Evolutionary conservation across 1,140 invertebrate genomes (phyloP).

Genomic region (Drosophila watanabei): DNA sequence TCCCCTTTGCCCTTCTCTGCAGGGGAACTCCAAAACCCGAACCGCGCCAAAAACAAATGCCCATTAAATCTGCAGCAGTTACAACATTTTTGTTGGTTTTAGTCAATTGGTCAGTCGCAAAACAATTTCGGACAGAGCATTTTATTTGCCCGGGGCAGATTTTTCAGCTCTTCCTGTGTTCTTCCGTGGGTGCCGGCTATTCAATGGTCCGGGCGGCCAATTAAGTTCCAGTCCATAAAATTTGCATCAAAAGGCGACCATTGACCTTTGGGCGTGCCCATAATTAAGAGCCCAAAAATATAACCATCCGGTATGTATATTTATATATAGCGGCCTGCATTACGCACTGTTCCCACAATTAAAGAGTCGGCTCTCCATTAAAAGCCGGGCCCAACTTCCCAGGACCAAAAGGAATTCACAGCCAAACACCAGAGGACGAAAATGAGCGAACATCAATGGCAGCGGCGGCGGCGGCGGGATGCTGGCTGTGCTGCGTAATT

Average conservation of each 20-base stretch:
- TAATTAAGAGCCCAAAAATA: conserved; percentile 67
- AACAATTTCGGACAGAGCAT: conserved; percentile 71
- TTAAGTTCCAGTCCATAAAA: conserved; percentile 80
- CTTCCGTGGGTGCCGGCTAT: conserved; percentile 7
- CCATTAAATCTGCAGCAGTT: conserved; percentile 58
- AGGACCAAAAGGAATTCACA: conserved; percentile 65
- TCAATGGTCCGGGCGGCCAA: conserved; percentile 53
- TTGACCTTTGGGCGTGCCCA: conserved; percentile 57
- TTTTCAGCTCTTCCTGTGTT: conserved; percentile 20
- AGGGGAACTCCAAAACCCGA: neutral
- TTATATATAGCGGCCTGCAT: conserved; percentile 5
- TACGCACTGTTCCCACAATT: conserved; percentile 53
- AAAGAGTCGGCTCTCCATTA: conserved; percentile 59
- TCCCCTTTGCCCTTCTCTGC: neutral
- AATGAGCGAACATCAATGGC: conserved; percentile 72
- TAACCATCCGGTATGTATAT: conserved; percentile 28
- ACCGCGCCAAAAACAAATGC: conserved; percentile 39
- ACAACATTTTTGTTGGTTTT: conserved; percentile 54
- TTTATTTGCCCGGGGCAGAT: conserved; percentile 54
- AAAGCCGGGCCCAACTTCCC: conserved; percentile 57
- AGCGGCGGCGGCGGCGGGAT: conserved; percentile 1
- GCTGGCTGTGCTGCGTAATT: conserved; percentile 58
- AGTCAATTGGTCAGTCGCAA: conserved; percentile 76
- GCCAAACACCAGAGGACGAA: conserved; percentile 72
- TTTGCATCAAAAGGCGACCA: conserved; percentile 60